Conservation (phyloP, 2,113 vertebrate species). For the Phasianus colchicus region DNA sequence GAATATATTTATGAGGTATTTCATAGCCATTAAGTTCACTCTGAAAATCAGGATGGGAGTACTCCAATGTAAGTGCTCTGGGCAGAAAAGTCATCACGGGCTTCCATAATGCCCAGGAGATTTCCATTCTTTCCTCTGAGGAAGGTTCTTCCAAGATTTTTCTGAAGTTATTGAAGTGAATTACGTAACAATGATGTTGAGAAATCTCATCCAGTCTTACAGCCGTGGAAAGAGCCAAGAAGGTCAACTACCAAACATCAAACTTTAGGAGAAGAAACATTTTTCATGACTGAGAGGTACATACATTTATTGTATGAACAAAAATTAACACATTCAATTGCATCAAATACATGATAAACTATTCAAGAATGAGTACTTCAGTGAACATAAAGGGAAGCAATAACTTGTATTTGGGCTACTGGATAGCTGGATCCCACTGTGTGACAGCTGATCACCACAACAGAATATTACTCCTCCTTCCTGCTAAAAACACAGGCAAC, state of each 20-base stretch:
- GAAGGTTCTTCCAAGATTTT: not conserved
- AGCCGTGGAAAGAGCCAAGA: not conserved
- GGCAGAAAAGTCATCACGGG: not conserved
- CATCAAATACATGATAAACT: not conserved
- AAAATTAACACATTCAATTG: not conserved
- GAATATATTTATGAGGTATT: not conserved
- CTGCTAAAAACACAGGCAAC: not conserved
- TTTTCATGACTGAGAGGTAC: not conserved
- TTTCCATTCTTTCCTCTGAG: not conserved
- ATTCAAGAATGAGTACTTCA: not conserved
- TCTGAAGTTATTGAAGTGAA: not conserved
- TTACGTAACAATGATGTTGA: accelerated
- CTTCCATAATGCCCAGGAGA: not conserved
- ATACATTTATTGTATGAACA: not conserved
- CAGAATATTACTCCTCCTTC: not conserved
- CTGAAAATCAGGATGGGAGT: not conserved
- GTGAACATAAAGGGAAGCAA: not conserved
- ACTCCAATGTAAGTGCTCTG: not conserved
- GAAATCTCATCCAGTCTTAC: not conserved
- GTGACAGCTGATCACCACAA: not conserved
- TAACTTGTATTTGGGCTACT: not conserved
- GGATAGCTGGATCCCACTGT: not conserved
- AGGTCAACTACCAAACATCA: not conserved
- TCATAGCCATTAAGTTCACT: not conserved
- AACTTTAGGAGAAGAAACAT: not conserved